A percentile compares a stretch with the other conserved stretches of the same genome.
phyloP scores from a whole-genome alignment of 23 tunicate species.

The Ciona savignyi region DNA sequence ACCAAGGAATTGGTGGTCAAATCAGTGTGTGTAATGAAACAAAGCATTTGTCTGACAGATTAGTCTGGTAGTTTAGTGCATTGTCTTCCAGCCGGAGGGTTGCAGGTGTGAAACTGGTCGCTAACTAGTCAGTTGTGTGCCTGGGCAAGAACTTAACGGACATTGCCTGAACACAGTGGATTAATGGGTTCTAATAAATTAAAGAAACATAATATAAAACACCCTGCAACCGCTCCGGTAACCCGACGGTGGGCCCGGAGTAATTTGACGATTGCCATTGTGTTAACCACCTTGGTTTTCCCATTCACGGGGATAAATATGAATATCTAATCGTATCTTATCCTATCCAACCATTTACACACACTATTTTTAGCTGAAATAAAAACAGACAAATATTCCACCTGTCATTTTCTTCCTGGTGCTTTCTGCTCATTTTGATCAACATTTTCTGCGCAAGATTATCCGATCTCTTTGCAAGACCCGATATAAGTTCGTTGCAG shows the following conservation, averaged over 20 bases:
- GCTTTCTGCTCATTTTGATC: conserved; percentile 76
- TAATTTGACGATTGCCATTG: not conserved
- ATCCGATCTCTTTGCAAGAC: conserved; percentile 87
- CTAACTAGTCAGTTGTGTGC: no score
- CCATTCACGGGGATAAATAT: no score
- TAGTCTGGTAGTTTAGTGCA: no score
- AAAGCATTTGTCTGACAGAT: no score
- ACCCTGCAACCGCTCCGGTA: not conserved
- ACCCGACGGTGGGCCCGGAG: not conserved
- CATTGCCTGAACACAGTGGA: no score
- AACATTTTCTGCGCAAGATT: conserved; percentile 79
- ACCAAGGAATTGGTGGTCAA: no score
- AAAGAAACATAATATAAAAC: not conserved
- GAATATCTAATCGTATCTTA: not conserved
- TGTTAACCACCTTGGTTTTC: not conserved
- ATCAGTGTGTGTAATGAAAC: no score
- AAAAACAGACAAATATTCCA: conserved; percentile 6
- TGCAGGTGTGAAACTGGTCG: no score
- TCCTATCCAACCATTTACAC: not conserved
- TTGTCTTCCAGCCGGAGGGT: no score
- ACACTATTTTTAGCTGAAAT: not conserved
- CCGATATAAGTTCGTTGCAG: conserved; percentile 70
- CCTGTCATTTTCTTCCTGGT: conserved; percentile 82
- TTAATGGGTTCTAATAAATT: no score
- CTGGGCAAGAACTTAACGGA: no score